phyloP scores from a whole-genome alignment of 2,113 vertebrate genomes.

The Forbesichthys papilliferus region DNA sequence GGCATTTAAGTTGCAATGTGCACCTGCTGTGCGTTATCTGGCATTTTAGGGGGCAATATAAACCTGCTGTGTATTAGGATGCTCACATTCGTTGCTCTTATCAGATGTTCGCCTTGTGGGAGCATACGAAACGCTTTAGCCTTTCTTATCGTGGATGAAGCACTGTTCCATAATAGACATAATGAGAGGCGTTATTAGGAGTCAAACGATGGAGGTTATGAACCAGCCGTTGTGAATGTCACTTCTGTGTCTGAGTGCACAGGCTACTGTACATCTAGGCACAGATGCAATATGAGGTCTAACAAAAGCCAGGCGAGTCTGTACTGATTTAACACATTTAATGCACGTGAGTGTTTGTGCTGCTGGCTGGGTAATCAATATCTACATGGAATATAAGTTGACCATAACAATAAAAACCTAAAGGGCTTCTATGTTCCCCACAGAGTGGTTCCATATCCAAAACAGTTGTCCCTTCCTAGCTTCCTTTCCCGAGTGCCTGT shows the following conservation, averaged over 20 bases:
- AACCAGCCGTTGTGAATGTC: slow-evolving; percentile 33
- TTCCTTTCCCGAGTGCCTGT: slow-evolving; percentile 50
- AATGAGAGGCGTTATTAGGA: slow-evolving; percentile 37
- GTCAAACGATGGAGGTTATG: slow-evolving; percentile 27
- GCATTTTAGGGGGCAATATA: slow-evolving; percentile 62
- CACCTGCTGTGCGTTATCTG: slow-evolving; percentile 60
- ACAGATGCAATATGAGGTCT: background rate
- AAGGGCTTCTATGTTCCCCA: slow-evolving; percentile 10
- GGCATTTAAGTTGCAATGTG: slow-evolving; percentile 60
- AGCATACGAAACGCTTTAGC: slow-evolving; percentile 35
- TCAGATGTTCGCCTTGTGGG: slow-evolving; percentile 48
- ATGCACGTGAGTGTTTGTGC: slow-evolving; percentile 8
- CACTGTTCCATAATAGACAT: slow-evolving; percentile 22
- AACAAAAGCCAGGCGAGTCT: slow-evolving; percentile 5
- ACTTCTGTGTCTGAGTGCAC: slow-evolving; percentile 3
- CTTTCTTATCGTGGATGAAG: slow-evolving; percentile 26
- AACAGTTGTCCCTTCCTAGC: slow-evolving; percentile 43
- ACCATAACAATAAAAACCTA: slow-evolving; percentile 11
- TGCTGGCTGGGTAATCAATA: background rate
- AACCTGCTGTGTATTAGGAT: slow-evolving; percentile 51
- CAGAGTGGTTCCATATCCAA: slow-evolving; percentile 42
- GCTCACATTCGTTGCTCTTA: slow-evolving; percentile 53
- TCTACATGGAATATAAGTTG: slow-evolving; percentile 7
- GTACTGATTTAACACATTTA: slow-evolving; percentile 7
- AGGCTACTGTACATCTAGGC: background rate